Conservation (phyloP, 2,113 vertebrate species). For the Hemibagrus wyckioides region DNA sequence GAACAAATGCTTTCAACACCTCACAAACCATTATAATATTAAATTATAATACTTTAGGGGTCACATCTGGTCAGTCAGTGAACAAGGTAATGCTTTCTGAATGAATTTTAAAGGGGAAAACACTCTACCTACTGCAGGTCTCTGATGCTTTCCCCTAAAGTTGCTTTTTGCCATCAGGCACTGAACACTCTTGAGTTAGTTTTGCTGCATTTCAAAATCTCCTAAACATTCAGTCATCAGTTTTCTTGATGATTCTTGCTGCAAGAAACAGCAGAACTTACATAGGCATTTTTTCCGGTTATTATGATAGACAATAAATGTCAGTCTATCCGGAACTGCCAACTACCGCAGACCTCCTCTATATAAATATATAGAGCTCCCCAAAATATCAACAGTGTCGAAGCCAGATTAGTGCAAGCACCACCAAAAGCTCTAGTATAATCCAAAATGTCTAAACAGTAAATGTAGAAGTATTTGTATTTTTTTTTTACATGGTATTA, state of each 20-base stretch:
- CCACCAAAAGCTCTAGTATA: not conserved
- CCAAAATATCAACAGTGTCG: not conserved
- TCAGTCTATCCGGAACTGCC: not conserved
- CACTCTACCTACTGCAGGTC: not conserved
- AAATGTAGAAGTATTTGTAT: not conserved
- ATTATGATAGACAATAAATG: not conserved
- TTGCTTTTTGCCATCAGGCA: not conserved
- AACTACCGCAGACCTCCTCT: not conserved
- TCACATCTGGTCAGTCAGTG: slow-evolving; percentile 13
- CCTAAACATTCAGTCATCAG: not conserved
- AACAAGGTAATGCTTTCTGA: slow-evolving; percentile 11
- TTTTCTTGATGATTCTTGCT: not conserved
- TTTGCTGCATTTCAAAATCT: slow-evolving; percentile 14
- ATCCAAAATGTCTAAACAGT: not conserved
- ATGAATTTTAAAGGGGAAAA: slow-evolving; percentile 9
- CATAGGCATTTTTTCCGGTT: not conserved
- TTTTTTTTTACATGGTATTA: not conserved
- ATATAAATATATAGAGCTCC: too few species aligned
- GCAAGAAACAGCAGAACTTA: not conserved
- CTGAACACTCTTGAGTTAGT: not conserved
- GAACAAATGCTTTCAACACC: slow-evolving; percentile 34
- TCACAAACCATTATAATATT: slow-evolving; percentile 18
- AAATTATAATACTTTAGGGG: not conserved
- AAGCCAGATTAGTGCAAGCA: not conserved
- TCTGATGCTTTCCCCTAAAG: not conserved